phyloP scores from a whole-genome alignment of 2,888 invertebrate genomes.

The Xestobium rufovillosum region DNA sequence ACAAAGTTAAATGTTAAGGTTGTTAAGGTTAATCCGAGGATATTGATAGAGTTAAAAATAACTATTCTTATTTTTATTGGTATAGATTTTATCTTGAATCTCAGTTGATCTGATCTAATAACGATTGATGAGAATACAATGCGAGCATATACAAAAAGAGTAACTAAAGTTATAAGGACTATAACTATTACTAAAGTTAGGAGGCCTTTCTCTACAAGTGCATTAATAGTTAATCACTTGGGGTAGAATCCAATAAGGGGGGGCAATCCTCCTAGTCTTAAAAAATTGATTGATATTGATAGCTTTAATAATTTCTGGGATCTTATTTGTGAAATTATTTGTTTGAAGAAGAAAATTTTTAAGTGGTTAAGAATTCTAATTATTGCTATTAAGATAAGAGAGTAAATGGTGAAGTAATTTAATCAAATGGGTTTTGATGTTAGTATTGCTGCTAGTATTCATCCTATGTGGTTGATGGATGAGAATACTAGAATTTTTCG shows the following conservation, averaged over 20 bases:
- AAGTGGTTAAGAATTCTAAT: too few relatives aligned
- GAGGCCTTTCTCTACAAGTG: too few relatives aligned
- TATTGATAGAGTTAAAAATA: too few relatives aligned
- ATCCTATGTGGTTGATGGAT: conserved; percentile 57
- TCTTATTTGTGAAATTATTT: conserved; percentile 45
- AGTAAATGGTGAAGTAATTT: conserved; percentile 42
- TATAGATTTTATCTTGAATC: too few relatives aligned
- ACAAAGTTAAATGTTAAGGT: conserved; percentile 42
- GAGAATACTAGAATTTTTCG: conserved; percentile 55
- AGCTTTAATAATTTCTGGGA: conserved; percentile 41
- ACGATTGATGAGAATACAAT: too few relatives aligned
- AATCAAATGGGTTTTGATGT: conserved; percentile 24
- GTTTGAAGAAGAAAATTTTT: conserved; percentile 48
- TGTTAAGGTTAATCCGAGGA: conserved; percentile 46
- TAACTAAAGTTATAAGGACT: conserved; percentile 50
- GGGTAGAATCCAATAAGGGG: conserved; percentile 55
- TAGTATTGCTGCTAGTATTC: conserved; percentile 35
- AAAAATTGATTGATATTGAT: too few relatives aligned
- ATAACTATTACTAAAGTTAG: conserved; percentile 45
- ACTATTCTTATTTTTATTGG: too few relatives aligned
- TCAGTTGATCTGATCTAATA: too few relatives aligned
- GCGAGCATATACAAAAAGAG: too few relatives aligned
- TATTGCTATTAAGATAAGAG: conserved; percentile 46
- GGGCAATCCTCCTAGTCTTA: too few relatives aligned
- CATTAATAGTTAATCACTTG: conserved; percentile 54